Evolutionary conservation across 2,888 invertebrate genomes (phyloP).

Genomic region (Teinopalpus imperialis): DNA sequence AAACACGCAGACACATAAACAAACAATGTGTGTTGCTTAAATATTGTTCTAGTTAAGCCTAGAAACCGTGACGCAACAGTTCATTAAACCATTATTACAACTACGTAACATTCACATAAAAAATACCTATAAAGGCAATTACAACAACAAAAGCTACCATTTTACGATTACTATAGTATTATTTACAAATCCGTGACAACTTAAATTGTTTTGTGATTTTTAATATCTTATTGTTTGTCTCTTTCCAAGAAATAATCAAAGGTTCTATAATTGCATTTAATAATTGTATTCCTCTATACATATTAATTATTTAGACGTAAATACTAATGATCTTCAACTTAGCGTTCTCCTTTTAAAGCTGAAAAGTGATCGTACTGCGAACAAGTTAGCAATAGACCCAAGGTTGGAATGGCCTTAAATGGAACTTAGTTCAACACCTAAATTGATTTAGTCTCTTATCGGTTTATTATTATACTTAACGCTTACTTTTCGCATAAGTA

Average conservation of each 20-base stretch:
- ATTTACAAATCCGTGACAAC: no score
- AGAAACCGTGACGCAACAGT: no score
- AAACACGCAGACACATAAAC: no score
- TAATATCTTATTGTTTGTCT: background rate
- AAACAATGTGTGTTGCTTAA: no score
- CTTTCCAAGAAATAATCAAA: background rate
- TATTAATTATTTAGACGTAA: slow-evolving; percentile 11
- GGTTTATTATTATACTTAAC: no score
- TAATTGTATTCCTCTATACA: background rate
- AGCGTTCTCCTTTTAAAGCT: slow-evolving; percentile 14
- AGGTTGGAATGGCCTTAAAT: slow-evolving; percentile 12
- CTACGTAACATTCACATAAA: no score
- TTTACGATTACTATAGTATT: no score
- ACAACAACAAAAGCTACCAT: no score
- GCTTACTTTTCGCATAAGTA: background rate
- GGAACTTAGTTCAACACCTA: background rate
- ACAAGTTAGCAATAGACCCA: slow-evolving; percentile 12
- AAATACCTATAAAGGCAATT: no score
- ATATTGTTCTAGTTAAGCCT: no score
- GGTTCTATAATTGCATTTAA: background rate
- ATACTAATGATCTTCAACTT: slow-evolving; percentile 9
- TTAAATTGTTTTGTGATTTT: background rate
- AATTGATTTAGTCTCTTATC: background rate
- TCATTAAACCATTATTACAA: no score
- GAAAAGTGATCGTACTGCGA: slow-evolving; percentile 6